phyloP scores from a whole-genome alignment of 2,888 invertebrate genomes.

The Drosophila anomalipes region DNA sequence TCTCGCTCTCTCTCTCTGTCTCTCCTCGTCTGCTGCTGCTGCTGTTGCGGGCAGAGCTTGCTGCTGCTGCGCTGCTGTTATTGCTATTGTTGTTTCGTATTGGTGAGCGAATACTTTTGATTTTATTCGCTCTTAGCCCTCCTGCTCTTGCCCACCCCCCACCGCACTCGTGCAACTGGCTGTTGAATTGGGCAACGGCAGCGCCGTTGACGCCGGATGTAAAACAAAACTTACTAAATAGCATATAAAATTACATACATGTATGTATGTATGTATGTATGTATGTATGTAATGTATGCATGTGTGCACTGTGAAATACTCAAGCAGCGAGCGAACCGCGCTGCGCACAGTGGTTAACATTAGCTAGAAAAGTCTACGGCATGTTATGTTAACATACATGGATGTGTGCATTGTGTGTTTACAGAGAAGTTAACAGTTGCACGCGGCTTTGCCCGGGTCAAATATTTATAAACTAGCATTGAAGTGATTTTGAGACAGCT shows the following conservation, averaged over 20 bases:
- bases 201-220: constrained; percentile 78
- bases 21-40: background rate
- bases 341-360: constrained; percentile 52
- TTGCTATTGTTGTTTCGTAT: constrained; percentile 30
- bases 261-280: background rate
- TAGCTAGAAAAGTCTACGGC: background rate
- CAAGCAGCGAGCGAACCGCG: constrained; percentile 29
- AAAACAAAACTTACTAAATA: constrained; percentile 79
- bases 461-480: background rate
- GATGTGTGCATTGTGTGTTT: background rate
- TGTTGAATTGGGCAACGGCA: constrained; percentile 75
- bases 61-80: constrained; percentile 10
- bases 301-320: constrained; percentile 58
- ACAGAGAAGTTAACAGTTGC: background rate
- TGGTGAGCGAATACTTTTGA: constrained; percentile 70
- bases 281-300: constrained; percentile 1
- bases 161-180: constrained; percentile 25
- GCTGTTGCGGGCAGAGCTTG: constrained; percentile 13
- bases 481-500: background rate
- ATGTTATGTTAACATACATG: background rate
- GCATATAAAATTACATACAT: constrained; percentile 61
- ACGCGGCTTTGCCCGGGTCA: background rate
- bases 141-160: background rate
- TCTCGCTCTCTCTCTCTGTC: background rate
- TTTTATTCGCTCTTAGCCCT: constrained; percentile 62